Percentiles rank a stretch among this genome's conserved stretches.
These are phyloP conservation scores for Drosophila gunungcola DNA, from an alignment of 1,140 invertebrate genomes.

Conservation along the genomic window DNA sequence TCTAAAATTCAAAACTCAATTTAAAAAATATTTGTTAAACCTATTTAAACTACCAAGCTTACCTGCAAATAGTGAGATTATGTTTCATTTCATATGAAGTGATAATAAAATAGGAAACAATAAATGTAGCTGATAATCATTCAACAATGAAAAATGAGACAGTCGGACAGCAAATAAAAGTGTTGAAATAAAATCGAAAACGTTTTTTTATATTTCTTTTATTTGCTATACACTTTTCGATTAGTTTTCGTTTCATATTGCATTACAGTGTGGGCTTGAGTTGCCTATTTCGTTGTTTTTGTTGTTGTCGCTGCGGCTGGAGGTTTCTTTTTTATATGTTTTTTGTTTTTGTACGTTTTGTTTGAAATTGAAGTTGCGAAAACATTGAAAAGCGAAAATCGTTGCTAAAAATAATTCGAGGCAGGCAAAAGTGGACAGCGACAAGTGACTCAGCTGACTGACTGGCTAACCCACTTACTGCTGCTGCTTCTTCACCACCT, in stretches of 20 bases:
- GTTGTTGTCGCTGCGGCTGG: slow-evolving; percentile 12
- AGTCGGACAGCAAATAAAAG: not conserved
- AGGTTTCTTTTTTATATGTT: slow-evolving; percentile 21
- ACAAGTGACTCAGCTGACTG: slow-evolving; percentile 27
- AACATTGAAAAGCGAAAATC: slow-evolving; percentile 55
- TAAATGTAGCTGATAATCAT: not conserved
- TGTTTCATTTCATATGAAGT: not conserved
- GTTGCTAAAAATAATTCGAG: slow-evolving; percentile 55
- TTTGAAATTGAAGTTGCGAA: slow-evolving; percentile 74
- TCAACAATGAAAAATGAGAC: not conserved
- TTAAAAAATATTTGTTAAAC: no score
- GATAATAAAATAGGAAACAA: not conserved
- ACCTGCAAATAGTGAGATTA: no score
- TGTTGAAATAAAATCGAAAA: slow-evolving; percentile 1
- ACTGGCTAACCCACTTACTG: slow-evolving; percentile 7
- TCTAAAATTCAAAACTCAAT: no score
- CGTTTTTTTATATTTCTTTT: slow-evolving; percentile 24
- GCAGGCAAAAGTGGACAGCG: slow-evolving; percentile 31
- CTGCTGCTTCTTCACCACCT: slow-evolving; percentile 23
- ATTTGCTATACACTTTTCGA: slow-evolving; percentile 53
- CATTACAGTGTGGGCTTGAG: slow-evolving; percentile 40
- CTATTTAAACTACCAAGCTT: no score
- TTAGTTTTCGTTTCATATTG: slow-evolving; percentile 64
- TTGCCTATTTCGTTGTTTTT: slow-evolving; percentile 2
- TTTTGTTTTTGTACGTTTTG: slow-evolving; percentile 34